phyloP scores from a whole-genome alignment of 2,888 invertebrate genomes.

The Polymixis flavicincta region DNA sequence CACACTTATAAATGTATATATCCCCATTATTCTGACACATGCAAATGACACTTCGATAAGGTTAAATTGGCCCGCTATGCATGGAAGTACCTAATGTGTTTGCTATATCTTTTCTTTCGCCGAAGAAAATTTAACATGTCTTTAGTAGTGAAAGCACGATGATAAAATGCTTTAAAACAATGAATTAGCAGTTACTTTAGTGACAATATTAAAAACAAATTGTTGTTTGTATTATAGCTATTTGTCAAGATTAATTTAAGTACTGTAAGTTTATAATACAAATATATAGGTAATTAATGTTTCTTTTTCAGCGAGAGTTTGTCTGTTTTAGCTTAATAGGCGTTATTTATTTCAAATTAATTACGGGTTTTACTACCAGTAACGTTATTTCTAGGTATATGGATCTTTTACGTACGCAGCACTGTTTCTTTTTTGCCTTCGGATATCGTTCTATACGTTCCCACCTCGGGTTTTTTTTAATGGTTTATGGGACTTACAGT shows the following conservation, averaged over 20 bases:
- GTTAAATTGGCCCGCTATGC: not conserved
- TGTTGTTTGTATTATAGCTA: not conserved
- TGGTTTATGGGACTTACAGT: not conserved
- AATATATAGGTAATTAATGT: not conserved
- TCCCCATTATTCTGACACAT: too few relatives aligned
- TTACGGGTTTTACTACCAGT: not conserved
- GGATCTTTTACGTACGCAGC: not conserved
- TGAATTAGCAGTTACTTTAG: constrained; percentile 12
- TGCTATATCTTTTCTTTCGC: not conserved
- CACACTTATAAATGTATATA: too few relatives aligned
- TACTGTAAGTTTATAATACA: constrained; percentile 4
- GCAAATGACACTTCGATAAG: not conserved
- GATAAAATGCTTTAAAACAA: constrained; percentile 9
- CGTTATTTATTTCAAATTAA: constrained; percentile 1
- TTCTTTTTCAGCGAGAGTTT: not conserved
- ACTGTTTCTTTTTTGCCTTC: not conserved
- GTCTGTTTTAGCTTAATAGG: not conserved
- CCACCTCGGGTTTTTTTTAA: too few relatives aligned
- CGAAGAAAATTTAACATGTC: not conserved
- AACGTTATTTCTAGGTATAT: constrained; percentile 3
- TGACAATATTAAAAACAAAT: constrained; percentile 11
- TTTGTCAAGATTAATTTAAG: constrained; percentile 10
- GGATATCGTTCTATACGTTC: not conserved
- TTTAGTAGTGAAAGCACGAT: not conserved
- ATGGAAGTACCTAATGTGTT: not conserved